Conservation (phyloP, 1,140 invertebrate genomes). For the Catajapyx aquilonaris region DNA sequence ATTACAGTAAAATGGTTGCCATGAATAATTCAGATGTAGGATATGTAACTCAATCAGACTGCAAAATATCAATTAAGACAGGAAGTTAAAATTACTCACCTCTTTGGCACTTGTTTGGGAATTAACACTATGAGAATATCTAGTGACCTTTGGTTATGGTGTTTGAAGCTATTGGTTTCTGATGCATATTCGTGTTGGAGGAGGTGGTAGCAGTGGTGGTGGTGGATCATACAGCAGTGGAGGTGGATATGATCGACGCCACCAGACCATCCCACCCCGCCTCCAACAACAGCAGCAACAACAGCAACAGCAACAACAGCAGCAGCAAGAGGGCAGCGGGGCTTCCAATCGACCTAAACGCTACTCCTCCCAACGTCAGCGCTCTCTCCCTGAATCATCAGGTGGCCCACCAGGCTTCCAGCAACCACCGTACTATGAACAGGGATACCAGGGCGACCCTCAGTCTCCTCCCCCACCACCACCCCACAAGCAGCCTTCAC, state of each 20-base stretch:
- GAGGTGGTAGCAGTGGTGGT: conserved; percentile 12
- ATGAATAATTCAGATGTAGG: no score
- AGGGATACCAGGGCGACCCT: neutral
- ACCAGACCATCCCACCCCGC: conserved; percentile 21
- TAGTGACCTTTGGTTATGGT: conserved; percentile 14
- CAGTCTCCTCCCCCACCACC: conserved; percentile 14
- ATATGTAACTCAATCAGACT: no score
- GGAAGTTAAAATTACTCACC: no score
- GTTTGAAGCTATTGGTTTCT: conserved; percentile 6
- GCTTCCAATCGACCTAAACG: conserved; percentile 38
- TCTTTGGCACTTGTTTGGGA: conserved; percentile 8
- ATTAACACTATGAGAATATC: conserved; percentile 11
- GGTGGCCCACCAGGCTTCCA: conserved; percentile 17
- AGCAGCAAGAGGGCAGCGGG: conserved; percentile 19
- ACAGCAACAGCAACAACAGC: conserved; percentile 16
- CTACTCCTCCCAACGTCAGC: conserved; percentile 49
- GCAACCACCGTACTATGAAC: conserved; percentile 16
- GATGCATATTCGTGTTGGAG: conserved; percentile 18
- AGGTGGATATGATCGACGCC: conserved; percentile 19
- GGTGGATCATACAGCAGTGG: conserved; percentile 18
- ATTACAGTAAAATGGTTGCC: no score
- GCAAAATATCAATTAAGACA: no score
- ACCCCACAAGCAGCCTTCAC: conserved; percentile 8
- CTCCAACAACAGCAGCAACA: conserved; percentile 21
- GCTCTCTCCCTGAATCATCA: conserved; percentile 28